These are phyloP conservation scores for Ceryle rudis DNA, from an alignment of 2,797 vertebrate genomes.

Conservation along the genomic window DNA sequence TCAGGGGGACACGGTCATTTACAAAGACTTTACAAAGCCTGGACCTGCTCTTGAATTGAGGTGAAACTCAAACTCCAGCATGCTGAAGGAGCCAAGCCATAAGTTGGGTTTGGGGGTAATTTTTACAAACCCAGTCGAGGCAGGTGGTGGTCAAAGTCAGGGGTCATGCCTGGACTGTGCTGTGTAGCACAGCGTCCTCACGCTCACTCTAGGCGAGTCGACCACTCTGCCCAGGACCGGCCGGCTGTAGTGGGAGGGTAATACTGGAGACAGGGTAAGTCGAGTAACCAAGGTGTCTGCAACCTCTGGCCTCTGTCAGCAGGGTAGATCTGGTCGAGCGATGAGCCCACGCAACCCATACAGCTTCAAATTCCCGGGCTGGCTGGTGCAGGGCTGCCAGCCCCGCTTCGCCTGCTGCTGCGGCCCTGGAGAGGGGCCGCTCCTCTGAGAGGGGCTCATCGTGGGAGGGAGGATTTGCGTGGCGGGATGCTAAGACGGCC, in stretches of 20 bases:
- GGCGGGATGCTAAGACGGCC: neutral
- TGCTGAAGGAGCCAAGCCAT: neutral
- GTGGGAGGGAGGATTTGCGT: constrained; percentile 18
- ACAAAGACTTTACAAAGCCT: neutral
- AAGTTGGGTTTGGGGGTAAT: neutral
- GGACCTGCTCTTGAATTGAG: neutral
- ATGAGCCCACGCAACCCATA: no score
- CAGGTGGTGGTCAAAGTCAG: neutral
- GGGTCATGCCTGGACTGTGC: neutral
- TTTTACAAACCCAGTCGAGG: fast-evolving
- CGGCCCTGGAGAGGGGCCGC: neutral
- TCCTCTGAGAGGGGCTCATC: neutral
- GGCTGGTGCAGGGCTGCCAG: neutral
- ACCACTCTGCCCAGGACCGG: neutral
- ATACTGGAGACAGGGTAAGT: fast-evolving
- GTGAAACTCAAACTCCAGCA: neutral
- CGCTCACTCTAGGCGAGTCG: fast-evolving
- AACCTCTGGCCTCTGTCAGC: neutral
- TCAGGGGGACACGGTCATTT: neutral
- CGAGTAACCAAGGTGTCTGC: fast-evolving
- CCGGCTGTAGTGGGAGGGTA: neutral
- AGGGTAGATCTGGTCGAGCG: neutral
- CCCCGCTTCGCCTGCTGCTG: neutral
- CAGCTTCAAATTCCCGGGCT: fast-evolving
- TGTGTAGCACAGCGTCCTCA: fast-evolving